phyloP scores from a whole-genome alignment of 2,113 vertebrate species.

The Grantiella picta region DNA sequence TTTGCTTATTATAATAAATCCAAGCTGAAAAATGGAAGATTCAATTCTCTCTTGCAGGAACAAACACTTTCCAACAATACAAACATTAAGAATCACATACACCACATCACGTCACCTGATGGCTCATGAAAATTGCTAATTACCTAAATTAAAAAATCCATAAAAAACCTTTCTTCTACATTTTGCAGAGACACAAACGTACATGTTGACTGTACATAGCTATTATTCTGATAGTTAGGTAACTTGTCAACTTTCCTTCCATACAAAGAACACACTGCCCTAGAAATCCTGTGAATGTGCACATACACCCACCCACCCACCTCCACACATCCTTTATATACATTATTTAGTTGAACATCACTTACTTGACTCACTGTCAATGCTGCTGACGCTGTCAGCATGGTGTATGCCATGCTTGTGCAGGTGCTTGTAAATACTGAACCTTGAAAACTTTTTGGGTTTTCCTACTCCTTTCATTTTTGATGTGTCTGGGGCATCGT shows the following conservation, averaged over 20 bases:
- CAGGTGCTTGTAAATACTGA: slow-evolving; percentile 86
- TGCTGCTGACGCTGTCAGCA: slow-evolving; percentile 84
- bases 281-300: neutral
- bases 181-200: neutral
- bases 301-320: neutral
- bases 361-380: slow-evolving; percentile 86
- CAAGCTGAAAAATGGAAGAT: neutral
- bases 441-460: slow-evolving; percentile 73
- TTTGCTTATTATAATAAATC: neutral
- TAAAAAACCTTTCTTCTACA: neutral
- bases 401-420: slow-evolving; percentile 79
- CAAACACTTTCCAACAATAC: neutral
- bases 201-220: neutral
- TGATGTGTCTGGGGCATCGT: slow-evolving; percentile 71
- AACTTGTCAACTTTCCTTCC: neutral
- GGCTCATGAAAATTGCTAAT: neutral
- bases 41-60: neutral
- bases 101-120: neutral
- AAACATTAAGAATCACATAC: neutral
- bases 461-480: slow-evolving; percentile 83
- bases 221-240: neutral
- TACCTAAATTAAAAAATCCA: neutral
- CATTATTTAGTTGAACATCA: neutral
- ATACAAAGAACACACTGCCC: neutral
- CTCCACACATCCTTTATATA: neutral